Percentiles rank a stretch among this genome's conserved stretches.
These are phyloP conservation scores for Xestia rhomboidea DNA, from an alignment of 2,888 invertebrate species.

Conservation along the genomic window DNA sequence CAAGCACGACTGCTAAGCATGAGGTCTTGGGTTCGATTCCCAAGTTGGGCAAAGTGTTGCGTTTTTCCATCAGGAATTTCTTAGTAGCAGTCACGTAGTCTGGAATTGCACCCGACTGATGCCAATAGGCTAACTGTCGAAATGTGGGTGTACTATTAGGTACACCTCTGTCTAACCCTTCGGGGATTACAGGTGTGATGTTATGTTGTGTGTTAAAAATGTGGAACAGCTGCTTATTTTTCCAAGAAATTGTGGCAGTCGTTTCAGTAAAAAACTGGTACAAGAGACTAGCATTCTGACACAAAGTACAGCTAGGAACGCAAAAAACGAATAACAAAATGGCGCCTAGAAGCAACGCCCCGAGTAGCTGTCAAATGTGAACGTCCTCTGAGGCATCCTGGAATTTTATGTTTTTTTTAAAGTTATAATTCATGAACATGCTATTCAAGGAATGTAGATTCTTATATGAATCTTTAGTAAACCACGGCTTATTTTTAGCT, in stretches of 20 bases:
- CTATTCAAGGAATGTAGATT: not conserved
- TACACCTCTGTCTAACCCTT: too few relatives aligned
- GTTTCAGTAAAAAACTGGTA: conserved; percentile 1
- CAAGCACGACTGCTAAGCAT: too few relatives aligned
- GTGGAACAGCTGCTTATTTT: not conserved
- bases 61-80: too few relatives aligned
- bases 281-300: not conserved
- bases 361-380: conserved; percentile 21
- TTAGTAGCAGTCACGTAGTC: too few relatives aligned
- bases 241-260: not conserved
- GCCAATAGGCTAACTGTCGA: too few relatives aligned
- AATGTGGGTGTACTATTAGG: too few relatives aligned
- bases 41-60: too few relatives aligned
- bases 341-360: not conserved
- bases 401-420: not conserved
- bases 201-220: not conserved
- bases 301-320: not conserved
- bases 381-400: not conserved
- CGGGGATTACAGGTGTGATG: too few relatives aligned
- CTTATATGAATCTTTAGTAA: not conserved
- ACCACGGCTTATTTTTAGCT: not conserved
- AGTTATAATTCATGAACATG: not conserved
- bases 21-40: too few relatives aligned
- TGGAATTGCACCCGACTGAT: too few relatives aligned
- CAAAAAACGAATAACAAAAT: conserved; percentile 16